A percentile compares a stretch with the other conserved stretches of the same genome.
These are phyloP conservation scores for Drosophila anomelani DNA, from an alignment of 2,888 invertebrate species.

Conservation along the genomic window DNA sequence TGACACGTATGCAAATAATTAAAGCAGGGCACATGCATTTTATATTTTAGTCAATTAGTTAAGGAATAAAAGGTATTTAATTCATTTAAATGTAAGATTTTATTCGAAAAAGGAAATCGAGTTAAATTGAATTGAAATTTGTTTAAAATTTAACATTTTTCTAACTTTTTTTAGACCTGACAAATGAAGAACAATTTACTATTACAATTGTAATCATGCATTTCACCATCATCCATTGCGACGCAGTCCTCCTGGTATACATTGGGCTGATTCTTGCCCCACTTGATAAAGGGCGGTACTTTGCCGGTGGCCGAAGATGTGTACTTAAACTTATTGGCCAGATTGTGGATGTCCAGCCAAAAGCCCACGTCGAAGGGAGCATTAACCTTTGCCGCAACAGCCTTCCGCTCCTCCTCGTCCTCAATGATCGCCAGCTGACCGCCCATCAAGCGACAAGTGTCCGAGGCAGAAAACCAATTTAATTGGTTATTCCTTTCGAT, in stretches of 20 bases:
- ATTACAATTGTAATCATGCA: not conserved
- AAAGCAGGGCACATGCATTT: too few species aligned
- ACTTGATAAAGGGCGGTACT: not conserved
- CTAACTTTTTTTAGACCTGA: not conserved
- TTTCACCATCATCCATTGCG: not conserved
- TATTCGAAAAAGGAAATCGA: not conserved
- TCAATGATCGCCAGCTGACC: constrained; percentile 1
- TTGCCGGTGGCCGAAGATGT: constrained; percentile 1
- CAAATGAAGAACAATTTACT: not conserved
- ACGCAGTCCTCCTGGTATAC: not conserved
- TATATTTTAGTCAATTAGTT: not conserved
- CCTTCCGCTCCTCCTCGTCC: not conserved
- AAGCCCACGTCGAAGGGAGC: not conserved
- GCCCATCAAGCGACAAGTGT: not conserved
- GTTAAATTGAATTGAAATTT: not conserved
- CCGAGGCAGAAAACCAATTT: constrained; percentile 4
- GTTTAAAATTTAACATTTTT: too few species aligned
- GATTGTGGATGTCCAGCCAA: constrained; percentile 4
- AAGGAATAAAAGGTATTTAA: not conserved
- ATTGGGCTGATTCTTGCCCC: not conserved
- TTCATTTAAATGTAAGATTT: not conserved
- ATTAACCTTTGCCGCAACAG: not conserved
- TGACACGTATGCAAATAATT: too few species aligned
- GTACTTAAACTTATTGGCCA: not conserved
- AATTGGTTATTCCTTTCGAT: not conserved